Base-by-base conservation (phyloP, 2,797 vertebrate species). In the Coranthus polyacanthus region DNA sequence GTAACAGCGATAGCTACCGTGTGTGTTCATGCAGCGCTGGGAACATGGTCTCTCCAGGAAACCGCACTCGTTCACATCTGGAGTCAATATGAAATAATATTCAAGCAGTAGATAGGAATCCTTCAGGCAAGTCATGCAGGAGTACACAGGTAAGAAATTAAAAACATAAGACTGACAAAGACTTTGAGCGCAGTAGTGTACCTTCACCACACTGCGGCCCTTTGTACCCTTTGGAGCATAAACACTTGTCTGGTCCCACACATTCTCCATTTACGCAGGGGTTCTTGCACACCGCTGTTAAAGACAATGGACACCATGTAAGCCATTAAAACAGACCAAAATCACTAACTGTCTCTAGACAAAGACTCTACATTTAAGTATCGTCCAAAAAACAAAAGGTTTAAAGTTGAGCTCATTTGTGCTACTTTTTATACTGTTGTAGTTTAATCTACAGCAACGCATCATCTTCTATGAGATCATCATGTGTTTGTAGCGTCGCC, bases 31-130 rank as follows among this genome's bases (percentile, higher is more conserved):
- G 80, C 92, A 93, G 76, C 88, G 87, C 78, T 94, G 92, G 82
- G 88, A 90, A 79, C 92, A 93, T 0, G 75, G 88, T 13, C 89
- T 87, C 63, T 75, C 68, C 55, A 43, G 54, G 61, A 90, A 85
- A 73, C 92, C 88, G 32, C 92, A 94, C 86, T 94, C 93, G 29
- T 93, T 94, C 78, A 93, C 88, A 86, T 94, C 93, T 94, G 85
- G 78, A 88, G 75, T 68, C 76, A 79, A 92, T 81, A 85, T 41
- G 60, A 82, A 73, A 88, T 61, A 71, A 70, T 67, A 61, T 81
- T 89, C 45, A 72, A 54, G 72, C 64, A 49, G 68, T 17, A 65
- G 68, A 84, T 67, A 73, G 53, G 78, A 77, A 75, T 68, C 67
- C 64, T 83, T 47, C 49, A 12, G 22, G 63, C 73, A 78, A 86